phyloP scores from a whole-genome alignment of 2,888 invertebrate species.

The Lithosia quadra region DNA sequence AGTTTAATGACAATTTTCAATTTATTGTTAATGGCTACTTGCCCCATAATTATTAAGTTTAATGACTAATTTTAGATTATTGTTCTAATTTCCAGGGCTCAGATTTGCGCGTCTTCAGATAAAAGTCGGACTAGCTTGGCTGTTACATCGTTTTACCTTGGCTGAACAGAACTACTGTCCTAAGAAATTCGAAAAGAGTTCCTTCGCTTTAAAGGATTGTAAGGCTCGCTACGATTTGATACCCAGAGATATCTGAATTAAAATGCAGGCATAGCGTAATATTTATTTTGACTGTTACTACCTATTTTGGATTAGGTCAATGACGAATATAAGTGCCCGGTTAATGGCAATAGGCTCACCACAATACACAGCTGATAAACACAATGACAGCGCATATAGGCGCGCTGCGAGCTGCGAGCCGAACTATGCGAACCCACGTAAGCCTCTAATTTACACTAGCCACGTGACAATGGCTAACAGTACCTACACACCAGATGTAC shows the following conservation, averaged over 20 bases:
- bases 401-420: neutral
- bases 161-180: conserved; percentile 52
- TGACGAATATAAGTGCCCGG: too few species aligned
- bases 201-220: conserved; percentile 59
- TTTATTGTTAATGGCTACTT: too few species aligned
- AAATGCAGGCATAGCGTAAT: neutral
- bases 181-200: conserved; percentile 56
- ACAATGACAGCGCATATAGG: neutral
- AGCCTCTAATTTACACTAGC: neutral
- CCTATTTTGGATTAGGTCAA: too few species aligned
- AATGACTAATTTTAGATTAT: neutral
- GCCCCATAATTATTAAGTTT: too few species aligned
- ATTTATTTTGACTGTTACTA: too few species aligned
- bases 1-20: too few species aligned
- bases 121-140: conserved; percentile 59
- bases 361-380: too few species aligned
- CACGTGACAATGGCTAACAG: neutral
- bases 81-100: conserved; percentile 56
- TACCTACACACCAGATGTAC: neutral
- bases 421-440: neutral
- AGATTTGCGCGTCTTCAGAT: conserved; percentile 67
- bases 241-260: conserved; percentile 38
- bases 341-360: too few species aligned
- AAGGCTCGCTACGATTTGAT: conserved; percentile 53
- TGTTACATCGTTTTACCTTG: conserved; percentile 62